Percentiles rank a stretch among this genome's conserved stretches.
Conservation (phyloP, 1,140 invertebrate species). For the Chironomus tepperi region DNA sequence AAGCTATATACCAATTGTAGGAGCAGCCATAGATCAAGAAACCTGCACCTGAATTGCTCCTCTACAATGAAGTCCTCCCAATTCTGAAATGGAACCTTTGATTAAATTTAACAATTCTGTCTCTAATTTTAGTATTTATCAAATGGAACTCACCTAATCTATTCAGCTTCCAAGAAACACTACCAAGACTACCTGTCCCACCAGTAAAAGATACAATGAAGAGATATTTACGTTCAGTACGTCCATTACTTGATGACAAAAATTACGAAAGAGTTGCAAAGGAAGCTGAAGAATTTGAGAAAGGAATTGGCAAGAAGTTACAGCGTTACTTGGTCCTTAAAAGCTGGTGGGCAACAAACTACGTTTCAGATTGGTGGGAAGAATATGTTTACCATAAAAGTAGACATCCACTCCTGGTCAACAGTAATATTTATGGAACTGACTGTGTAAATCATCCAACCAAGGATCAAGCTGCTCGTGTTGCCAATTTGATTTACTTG, state of each 20-base stretch:
- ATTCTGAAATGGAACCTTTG: no score
- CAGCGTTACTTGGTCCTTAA: slow-evolving; percentile 92
- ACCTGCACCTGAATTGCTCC: no score
- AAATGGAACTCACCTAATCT: slow-evolving; percentile 81
- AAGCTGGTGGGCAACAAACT: slow-evolving; percentile 88
- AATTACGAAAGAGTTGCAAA: slow-evolving; percentile 78
- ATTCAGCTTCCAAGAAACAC: slow-evolving; percentile 93
- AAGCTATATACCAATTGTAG: no score
- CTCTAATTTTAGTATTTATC: slow-evolving; percentile 48
- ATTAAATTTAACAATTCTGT: neutral
- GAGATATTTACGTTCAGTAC: slow-evolving; percentile 82
- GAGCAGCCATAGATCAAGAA: no score
- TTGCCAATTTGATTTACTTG: slow-evolving; percentile 76
- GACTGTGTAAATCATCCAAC: slow-evolving; percentile 83
- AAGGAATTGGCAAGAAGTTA: slow-evolving; percentile 81
- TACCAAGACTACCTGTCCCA: slow-evolving; percentile 88
- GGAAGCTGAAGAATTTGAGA: slow-evolving; percentile 82
- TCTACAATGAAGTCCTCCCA: no score
- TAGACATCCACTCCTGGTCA: slow-evolving; percentile 90
- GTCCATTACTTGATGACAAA: slow-evolving; percentile 76
- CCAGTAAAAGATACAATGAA: slow-evolving; percentile 76
- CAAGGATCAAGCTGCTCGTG: slow-evolving; percentile 78
- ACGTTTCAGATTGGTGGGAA: slow-evolving; percentile 99
- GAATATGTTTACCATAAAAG: slow-evolving; percentile 96
- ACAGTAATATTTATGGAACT: slow-evolving; percentile 97